Percentiles rank a stretch among this genome's conserved stretches.
Evolutionary conservation across 2,888 invertebrate genomes (phyloP).

Genomic region (Platyscelio sp.): DNA sequence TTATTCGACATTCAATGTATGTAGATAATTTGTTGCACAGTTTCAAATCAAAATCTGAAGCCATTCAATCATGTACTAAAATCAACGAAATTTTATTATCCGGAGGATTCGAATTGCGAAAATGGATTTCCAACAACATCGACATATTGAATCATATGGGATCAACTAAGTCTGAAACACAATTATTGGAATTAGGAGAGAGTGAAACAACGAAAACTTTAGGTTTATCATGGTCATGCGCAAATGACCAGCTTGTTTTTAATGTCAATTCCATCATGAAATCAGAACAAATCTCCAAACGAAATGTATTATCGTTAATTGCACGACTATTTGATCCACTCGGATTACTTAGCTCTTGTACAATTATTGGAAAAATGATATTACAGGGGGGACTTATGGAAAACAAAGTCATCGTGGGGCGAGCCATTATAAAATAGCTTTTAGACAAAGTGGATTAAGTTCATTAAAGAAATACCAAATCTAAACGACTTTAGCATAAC

Average conservation of each 20-base stretch:
- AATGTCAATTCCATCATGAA: too few species aligned
- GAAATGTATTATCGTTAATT: slow-evolving; percentile 46
- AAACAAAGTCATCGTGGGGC: not conserved
- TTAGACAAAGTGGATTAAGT: not conserved
- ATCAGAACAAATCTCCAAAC: not conserved
- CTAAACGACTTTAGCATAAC: not conserved
- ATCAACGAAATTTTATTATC: slow-evolving; percentile 39
- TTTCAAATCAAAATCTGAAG: slow-evolving; percentile 56
- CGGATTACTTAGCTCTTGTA: slow-evolving; percentile 72
- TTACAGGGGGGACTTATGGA: slow-evolving; percentile 47
- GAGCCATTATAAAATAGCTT: not conserved
- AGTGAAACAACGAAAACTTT: slow-evolving; percentile 26
- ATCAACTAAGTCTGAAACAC: not conserved
- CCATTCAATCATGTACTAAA: slow-evolving; percentile 40
- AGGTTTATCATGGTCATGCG: slow-evolving; percentile 47
- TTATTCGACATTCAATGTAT: slow-evolving; percentile 66
- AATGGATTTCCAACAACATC: slow-evolving; percentile 67
- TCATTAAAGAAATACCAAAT: not conserved
- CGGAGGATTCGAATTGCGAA: slow-evolving; percentile 53
- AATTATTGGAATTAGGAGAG: slow-evolving; percentile 9
- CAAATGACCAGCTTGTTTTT: slow-evolving; percentile 42
- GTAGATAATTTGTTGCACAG: slow-evolving; percentile 75
- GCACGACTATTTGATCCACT: slow-evolving; percentile 74
- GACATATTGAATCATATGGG: slow-evolving; percentile 1
- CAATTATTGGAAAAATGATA: slow-evolving; percentile 72